Base-by-base conservation (phyloP, 92 coral and sea anemone species). In the Bergia puertoricense region DNA sequence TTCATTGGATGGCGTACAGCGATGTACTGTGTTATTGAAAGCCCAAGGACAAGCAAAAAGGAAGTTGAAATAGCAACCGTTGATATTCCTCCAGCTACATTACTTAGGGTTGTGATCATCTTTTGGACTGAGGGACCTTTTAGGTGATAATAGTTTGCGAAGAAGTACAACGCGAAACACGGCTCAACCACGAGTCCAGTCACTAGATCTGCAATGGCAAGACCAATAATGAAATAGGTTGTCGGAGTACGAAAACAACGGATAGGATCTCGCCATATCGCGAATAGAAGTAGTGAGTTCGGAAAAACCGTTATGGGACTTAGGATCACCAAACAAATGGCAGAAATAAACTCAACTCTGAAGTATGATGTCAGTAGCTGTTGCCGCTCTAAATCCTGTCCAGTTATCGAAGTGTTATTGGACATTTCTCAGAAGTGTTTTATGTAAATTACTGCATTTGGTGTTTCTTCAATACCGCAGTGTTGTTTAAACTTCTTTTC, bases 131-230 rank as follows among this genome's bases (percentile, higher is more conserved):
- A 46, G 0, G 77, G 6, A 16, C 59, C 77, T 11, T 83, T 42
- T 15, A 36, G 82, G 45, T 36, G 11, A 14, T 82, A 79, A 42
- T 86, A 90, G 0, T 86, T 76, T 8, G 85, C 62, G 42, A 93
- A n/a, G 67, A 82, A 93, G 66, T 80, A 82, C 22, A 86, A 6
- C 18, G 94, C 96, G 74, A 95, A 95, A 14, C 86, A 80, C 8
- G 98, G 98, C 75, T 95, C 98, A 11, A 95, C 98, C 0, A 92
- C 71, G 46, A 93, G 54, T 0, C 98, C 98, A 16, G 96, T 93
- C 36, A 92, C 48, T 23, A 95, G 86, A 81, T 95, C 98, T 3
- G 96, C 98, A 11, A 92, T 41, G 15, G 93, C 92, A 38, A 95
- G 90, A 16, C 96, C 96, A 5, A 91, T 85, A n/a, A 95, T 89